Evolutionary conservation across 64 coral and sea anemone species (phyloP), one percentile per base, ranked within the genome.

Genomic region (Dendrophyllia cribrosa): DNA sequence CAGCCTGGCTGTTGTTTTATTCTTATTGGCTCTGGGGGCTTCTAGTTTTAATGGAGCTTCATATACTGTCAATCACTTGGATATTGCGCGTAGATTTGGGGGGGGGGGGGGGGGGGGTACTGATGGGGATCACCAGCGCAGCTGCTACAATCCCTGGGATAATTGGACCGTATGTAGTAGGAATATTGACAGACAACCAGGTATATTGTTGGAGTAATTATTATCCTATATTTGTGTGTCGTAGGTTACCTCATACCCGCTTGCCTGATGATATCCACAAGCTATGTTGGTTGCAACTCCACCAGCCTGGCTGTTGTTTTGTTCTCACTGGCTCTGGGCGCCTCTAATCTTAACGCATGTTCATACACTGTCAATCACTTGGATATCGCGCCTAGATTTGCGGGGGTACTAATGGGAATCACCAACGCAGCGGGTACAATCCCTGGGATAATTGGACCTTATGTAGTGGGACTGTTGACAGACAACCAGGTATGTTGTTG

Each of bases 311-410:
- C 93, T 21, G 90, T 98, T 12, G 68, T 74, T 51, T 62, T 98
- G 26, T 86, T 98, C 62, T 95, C 96, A 10, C 9, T 87, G 46
- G 79, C 90, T 49, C 69, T 98, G 5, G 75, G 78, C 1, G 56
- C 92, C 43, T 26, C 20, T 3, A 87, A 83, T 16, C 26, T 98
- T 17, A 61, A 82, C 7, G 53, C 52, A 19, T 61, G 87, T 13
- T 87, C 86, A 1, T 95, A 21, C 50, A 58, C 62, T 63, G 80
- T 95, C 49, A 98, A 90, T 70, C 93, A 90, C 46, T 90, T 98
- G 49, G 96, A 98, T 80, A 95, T 98, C 51, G 93, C 93, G 6
- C 90, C 96, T 23, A 91, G 96, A 74, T 98, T 93, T 84, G 93
- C 96, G 3, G 96, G 96, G 6, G 59, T 98, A 20, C 73, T 98